phyloP scores from a whole-genome alignment of 2,797 vertebrate species.

The Oryzias dopingdopingensis region DNA sequence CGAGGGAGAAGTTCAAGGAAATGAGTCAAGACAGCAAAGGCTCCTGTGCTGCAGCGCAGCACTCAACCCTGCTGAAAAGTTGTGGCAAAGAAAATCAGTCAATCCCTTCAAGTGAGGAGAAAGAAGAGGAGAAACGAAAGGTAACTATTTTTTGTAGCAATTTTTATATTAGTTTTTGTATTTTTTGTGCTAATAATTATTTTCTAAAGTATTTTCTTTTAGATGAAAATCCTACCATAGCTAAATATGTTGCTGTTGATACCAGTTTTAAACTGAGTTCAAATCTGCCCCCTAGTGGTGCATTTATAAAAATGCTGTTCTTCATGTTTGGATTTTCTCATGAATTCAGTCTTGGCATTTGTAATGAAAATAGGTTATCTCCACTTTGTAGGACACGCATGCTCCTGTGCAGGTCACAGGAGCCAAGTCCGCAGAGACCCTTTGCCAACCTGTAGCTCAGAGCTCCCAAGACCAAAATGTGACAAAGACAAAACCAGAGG shows the following conservation, averaged over 20 bases:
- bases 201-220: not conserved
- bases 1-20: slow-evolving; percentile 93
- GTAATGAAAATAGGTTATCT: not conserved
- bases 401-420: slow-evolving; percentile 61
- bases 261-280: not conserved
- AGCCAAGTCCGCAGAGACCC: slow-evolving; percentile 34
- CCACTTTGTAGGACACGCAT: slow-evolving; percentile 33
- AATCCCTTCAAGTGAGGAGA: slow-evolving; percentile 27
- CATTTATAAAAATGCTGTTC: not conserved
- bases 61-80: slow-evolving; percentile 45
- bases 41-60: slow-evolving; percentile 69
- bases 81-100: slow-evolving; percentile 52
- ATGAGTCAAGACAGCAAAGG: slow-evolving; percentile 86
- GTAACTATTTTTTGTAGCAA: slow-evolving; percentile 28
- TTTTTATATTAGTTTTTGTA: not conserved
- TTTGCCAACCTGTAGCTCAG: slow-evolving; percentile 34
- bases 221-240: not conserved
- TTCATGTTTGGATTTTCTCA: slow-evolving; percentile 1
- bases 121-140: slow-evolving; percentile 54
- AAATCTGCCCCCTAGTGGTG: slow-evolving; percentile 44
- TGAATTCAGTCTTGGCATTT: not conserved
- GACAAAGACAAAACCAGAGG: slow-evolving; percentile 42
- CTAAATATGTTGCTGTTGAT: not conserved
- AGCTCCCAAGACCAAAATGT: slow-evolving; percentile 47
- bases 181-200: not conserved